Evolutionary conservation across 2,797 vertebrate species (phyloP).

Genomic region (Carcharodon carcharias): DNA sequence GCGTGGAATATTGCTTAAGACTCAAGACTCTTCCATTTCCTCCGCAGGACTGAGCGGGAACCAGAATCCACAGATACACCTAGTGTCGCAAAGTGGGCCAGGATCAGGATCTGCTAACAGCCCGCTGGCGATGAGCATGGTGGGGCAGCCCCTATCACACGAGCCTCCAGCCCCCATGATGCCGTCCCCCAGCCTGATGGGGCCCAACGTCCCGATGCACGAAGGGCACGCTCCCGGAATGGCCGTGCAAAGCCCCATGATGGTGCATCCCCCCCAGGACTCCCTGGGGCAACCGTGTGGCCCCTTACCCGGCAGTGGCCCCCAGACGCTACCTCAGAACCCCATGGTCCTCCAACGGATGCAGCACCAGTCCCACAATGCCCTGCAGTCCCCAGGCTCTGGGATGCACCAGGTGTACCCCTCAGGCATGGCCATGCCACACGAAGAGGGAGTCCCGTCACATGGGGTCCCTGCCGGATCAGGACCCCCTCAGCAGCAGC

Average conservation of each 20-base stretch:
- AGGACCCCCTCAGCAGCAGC: slow-evolving; percentile 48
- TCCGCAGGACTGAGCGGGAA: slow-evolving; percentile 69
- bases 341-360: slow-evolving; percentile 77
- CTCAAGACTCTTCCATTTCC: slow-evolving; percentile 30
- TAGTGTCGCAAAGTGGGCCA: slow-evolving; percentile 55
- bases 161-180: slow-evolving; percentile 73
- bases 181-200: slow-evolving; percentile 78
- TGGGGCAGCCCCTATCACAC: slow-evolving; percentile 78
- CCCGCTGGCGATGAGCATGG: slow-evolving; percentile 76
- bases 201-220: slow-evolving; percentile 74
- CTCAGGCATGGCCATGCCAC: slow-evolving; percentile 69
- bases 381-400: slow-evolving; percentile 68
- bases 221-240: slow-evolving; percentile 56
- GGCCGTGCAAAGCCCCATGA: slow-evolving; percentile 57
- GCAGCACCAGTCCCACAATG: slow-evolving; percentile 64
- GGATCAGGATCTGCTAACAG: slow-evolving; percentile 69
- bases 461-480: slow-evolving; percentile 50
- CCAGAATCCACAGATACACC: slow-evolving; percentile 59
- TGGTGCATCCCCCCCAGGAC: slow-evolving; percentile 68
- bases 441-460: slow-evolving; percentile 16
- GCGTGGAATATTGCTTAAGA: too few species aligned
- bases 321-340: slow-evolving; percentile 76
- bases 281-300: slow-evolving; percentile 63
- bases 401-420: slow-evolving; percentile 43
- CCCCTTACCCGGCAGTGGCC: slow-evolving; percentile 63